A percentile compares a stretch with the other conserved stretches of the same genome.
These are phyloP conservation scores for Lepidochitona cinerea DNA, from an alignment of 2,888 invertebrate genomes.

Conservation along the genomic window DNA sequence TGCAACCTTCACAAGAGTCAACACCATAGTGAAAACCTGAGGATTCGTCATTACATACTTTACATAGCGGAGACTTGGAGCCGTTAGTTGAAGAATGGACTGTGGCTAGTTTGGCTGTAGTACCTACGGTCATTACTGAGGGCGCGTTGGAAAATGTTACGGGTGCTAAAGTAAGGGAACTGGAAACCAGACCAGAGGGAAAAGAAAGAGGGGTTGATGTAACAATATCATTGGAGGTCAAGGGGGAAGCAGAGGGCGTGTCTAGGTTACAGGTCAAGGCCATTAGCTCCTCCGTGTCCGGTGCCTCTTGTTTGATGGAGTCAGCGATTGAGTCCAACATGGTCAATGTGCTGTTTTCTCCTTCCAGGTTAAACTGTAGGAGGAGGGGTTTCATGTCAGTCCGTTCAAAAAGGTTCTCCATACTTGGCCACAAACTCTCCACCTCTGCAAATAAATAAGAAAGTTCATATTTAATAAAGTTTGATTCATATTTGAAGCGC, in stretches of 20 bases:
- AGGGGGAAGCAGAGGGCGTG: not conserved
- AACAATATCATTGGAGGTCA: not conserved
- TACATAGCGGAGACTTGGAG: conserved; percentile 50
- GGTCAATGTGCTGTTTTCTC: not conserved
- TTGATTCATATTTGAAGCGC: too few relatives aligned
- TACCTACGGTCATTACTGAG: not conserved
- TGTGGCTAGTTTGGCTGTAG: not conserved
- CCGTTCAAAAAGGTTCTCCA: not conserved
- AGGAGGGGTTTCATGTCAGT: not conserved
- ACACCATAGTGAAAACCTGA: conserved; percentile 70
- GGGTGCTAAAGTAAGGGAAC: not conserved
- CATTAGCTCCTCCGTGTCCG: not conserved
- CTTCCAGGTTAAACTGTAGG: not conserved
- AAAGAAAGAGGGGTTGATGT: not conserved
- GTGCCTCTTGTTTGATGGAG: not conserved
- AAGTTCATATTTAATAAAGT: too few relatives aligned
- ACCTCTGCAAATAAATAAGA: not conserved
- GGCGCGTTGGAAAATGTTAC: not conserved
- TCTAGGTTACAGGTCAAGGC: not conserved
- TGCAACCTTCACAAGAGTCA: conserved; percentile 69
- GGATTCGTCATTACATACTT: conserved; percentile 68
- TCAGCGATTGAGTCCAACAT: not conserved
- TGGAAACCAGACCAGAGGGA: not conserved
- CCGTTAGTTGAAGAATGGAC: not conserved
- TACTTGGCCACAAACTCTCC: not conserved